These are phyloP conservation scores for Epicauta chinensis DNA, from an alignment of 1,140 invertebrate genomes.

Conservation along the genomic window DNA sequence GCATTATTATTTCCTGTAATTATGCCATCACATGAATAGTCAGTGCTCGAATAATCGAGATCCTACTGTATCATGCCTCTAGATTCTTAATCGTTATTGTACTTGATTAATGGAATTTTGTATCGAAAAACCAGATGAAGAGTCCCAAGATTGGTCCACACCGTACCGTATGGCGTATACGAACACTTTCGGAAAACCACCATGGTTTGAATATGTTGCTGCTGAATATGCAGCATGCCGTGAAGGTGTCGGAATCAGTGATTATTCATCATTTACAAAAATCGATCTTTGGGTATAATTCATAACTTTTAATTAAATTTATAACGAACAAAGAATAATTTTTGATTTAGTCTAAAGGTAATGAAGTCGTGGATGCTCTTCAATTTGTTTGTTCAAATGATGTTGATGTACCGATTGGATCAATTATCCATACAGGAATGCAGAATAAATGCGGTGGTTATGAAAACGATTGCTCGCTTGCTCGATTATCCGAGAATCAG, in stretches of 20 bases:
- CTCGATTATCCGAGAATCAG: conserved; percentile 82
- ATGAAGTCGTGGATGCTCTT: conserved; percentile 83
- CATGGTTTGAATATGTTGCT: conserved; percentile 87
- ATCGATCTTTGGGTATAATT: conserved; percentile 91
- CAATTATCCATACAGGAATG: conserved; percentile 97
- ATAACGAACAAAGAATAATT: conserved; percentile 6
- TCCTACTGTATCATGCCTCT: too few relatives aligned
- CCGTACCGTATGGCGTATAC: conserved; percentile 64
- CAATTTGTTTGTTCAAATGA: conserved; percentile 96
- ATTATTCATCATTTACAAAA: conserved; percentile 98
- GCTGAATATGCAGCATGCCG: conserved; percentile 91
- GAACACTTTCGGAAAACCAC: conserved; percentile 80
- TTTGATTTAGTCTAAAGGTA: conserved; percentile 60
- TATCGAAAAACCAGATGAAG: conserved; percentile 21
- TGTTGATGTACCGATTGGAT: conserved; percentile 89
- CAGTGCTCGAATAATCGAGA: too few relatives aligned
- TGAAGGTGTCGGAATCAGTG: conserved; percentile 87
- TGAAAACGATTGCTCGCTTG: conserved; percentile 96
- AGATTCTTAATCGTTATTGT: too few relatives aligned
- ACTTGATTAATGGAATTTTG: too few relatives aligned
- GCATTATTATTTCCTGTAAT: too few relatives aligned
- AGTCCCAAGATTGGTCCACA: conserved; percentile 41
- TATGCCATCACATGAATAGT: too few relatives aligned
- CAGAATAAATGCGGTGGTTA: conserved; percentile 93
- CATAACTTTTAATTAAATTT: conserved; percentile 10